These are phyloP conservation scores for Battus philenor DNA, from an alignment of 1,140 invertebrate species.

Conservation along the genomic window DNA sequence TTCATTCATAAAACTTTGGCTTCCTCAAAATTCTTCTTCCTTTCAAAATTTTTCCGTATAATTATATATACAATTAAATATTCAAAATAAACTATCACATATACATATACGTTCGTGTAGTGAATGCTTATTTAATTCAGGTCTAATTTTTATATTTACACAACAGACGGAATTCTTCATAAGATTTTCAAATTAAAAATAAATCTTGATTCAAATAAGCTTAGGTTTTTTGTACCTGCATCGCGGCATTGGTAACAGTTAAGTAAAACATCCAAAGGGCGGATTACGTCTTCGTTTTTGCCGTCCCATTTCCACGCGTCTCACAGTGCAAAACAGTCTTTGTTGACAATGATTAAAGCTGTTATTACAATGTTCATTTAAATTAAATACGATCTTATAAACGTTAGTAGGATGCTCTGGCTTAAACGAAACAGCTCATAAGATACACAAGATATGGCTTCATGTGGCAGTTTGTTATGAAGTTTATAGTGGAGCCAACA, in stretches of 20 bases:
- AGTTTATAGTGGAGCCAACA: slow-evolving; percentile 70
- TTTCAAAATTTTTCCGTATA: too few species aligned
- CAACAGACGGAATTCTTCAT: slow-evolving; percentile 8
- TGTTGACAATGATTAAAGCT: slow-evolving; percentile 19
- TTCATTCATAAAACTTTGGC: too few species aligned
- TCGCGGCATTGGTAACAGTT: slow-evolving; percentile 46
- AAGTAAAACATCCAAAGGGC: slow-evolving; percentile 61
- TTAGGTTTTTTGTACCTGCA: slow-evolving; percentile 52
- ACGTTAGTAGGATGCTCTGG: slow-evolving; percentile 26
- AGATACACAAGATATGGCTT: slow-evolving; percentile 73
- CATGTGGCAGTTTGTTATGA: slow-evolving; percentile 74
- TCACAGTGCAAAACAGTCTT: slow-evolving; percentile 25
- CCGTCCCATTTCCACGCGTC: slow-evolving; percentile 18
- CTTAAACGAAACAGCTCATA: slow-evolving; percentile 74
- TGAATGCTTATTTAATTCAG: too few species aligned
- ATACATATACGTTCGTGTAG: too few species aligned
- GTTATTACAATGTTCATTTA: slow-evolving; percentile 18
- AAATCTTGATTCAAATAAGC: slow-evolving; percentile 44
- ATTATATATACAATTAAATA: too few species aligned
- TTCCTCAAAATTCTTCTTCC: too few species aligned
- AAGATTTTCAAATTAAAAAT: slow-evolving; percentile 37
- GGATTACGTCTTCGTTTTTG: slow-evolving; percentile 36
- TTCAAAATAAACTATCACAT: too few species aligned
- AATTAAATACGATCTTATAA: slow-evolving; percentile 25
- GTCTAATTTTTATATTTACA: slow-evolving; percentile 17